These are phyloP conservation scores for Florisuga fusca DNA, from an alignment of 2,797 vertebrate genomes.

Conservation along the genomic window DNA sequence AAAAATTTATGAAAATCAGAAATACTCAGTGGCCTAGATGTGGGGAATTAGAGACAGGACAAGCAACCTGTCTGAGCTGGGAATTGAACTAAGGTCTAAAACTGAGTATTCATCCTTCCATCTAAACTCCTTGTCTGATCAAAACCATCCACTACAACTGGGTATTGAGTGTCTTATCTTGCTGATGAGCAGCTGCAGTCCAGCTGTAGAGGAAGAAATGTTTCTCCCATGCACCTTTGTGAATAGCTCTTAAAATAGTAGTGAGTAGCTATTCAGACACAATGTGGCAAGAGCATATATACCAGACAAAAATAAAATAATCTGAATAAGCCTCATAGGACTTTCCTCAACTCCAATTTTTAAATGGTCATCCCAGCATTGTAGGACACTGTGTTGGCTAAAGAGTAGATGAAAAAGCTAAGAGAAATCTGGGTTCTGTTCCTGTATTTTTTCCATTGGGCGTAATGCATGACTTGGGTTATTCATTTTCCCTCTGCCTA, in stretches of 20 bases:
- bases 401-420: background rate
- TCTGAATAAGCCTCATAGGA: background rate
- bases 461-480: background rate
- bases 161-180: background rate
- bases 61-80: background rate
- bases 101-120: background rate
- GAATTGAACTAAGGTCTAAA: background rate
- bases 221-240: background rate
- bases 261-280: background rate
- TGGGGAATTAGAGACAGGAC: background rate
- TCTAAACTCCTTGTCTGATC: background rate
- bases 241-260: background rate
- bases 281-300: background rate
- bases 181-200: background rate
- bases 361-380: background rate
- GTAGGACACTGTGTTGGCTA: background rate
- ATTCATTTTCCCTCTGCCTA: background rate
- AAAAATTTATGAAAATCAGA: background rate
- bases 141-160: background rate
- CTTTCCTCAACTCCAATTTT: background rate
- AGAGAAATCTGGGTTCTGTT: background rate
- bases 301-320: background rate
- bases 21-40: background rate
- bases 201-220: background rate
- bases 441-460: background rate